Base-by-base conservation (phyloP, 2,888 invertebrate species). In the Coelogynopora nodosa region DNA sequence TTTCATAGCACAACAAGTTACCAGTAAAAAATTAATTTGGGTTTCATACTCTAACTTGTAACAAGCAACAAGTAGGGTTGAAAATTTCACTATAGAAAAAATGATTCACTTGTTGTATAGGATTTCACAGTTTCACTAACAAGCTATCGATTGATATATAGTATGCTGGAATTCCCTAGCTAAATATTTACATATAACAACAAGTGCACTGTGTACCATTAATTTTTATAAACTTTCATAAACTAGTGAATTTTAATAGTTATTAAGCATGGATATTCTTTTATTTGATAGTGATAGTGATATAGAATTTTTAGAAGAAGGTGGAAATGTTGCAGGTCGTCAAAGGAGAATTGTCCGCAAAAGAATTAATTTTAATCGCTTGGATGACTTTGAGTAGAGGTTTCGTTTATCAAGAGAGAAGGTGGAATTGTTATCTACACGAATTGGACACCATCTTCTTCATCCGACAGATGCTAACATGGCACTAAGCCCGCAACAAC, bases 361-460 rank as follows among this genome's bases (percentile, higher is more conserved):
- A 49, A 49, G 18, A 49, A 49, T 49, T 49, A 49, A 49, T 49
- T 49, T 49, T 49, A 49, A 10, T 49, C 49, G 49, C 5, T 49
- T 49, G 5, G 49, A 49, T 18, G 49, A 49, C 49, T 49, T 49
- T 49, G 49, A 49, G 49, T 5, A 49, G 18, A 49, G 49, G 18
- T 49, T 49, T 49, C 49, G 49, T 49, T 49, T 49, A 18, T 49
- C 49, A 49, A 49, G 49, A 18, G 49, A 49, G 49, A 49, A 49
- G 18, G 49, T 49, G 49, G 49, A 49, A 80, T 80, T 80, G n/a
- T 27, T 23, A 80, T 80, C 80, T 80, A 5, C n/a, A 2, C 80
- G n/a, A 27, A 80, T 80, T 26, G 28, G 80, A 80, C 80, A 80
- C n/a, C 80, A 80, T 80, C 28, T 27, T 80, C 80, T 5, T 80